Evolutionary conservation across 2,113 vertebrate species (phyloP).

Genomic region (Macrotis lagotis): DNA sequence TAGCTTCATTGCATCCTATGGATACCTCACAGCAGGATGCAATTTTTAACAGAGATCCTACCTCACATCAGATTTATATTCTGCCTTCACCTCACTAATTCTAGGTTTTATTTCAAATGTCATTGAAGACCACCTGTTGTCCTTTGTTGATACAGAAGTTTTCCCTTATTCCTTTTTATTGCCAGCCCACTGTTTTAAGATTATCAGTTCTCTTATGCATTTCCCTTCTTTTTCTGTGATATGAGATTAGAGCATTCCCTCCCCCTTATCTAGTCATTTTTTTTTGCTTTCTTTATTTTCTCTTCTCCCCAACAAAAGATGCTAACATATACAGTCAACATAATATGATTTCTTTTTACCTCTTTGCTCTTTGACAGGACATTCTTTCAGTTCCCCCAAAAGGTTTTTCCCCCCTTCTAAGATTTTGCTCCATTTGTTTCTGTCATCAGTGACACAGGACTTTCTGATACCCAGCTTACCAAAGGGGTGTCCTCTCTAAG

Average conservation of each 20-base stretch:
- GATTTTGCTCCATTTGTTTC: constrained; percentile 39
- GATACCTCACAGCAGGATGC: not conserved
- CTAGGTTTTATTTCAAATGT: not conserved
- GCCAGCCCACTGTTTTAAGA: not conserved
- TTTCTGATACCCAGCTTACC: constrained; percentile 71
- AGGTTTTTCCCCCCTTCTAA: constrained; percentile 43
- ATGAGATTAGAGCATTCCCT: not conserved
- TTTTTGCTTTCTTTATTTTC: not conserved
- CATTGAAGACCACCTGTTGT: not conserved
- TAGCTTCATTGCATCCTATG: not conserved
- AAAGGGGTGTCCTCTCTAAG: constrained; percentile 80
- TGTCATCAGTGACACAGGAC: constrained; percentile 60
- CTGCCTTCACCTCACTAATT: not conserved
- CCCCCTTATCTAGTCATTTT: not conserved
- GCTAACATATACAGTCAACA: constrained; percentile 3
- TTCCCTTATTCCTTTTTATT: not conserved
- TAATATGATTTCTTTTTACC: not conserved
- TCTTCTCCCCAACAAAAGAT: not conserved
- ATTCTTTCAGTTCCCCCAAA: not conserved
- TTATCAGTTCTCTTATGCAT: not conserved
- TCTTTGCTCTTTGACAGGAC: not conserved
- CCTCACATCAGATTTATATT: not conserved
- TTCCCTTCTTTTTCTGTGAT: not conserved
- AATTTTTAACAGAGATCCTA: not conserved
- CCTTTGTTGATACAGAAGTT: not conserved